These are phyloP conservation scores for Sarcoramphus papa DNA, from an alignment of 2,797 vertebrate genomes.

Conservation along the genomic window DNA sequence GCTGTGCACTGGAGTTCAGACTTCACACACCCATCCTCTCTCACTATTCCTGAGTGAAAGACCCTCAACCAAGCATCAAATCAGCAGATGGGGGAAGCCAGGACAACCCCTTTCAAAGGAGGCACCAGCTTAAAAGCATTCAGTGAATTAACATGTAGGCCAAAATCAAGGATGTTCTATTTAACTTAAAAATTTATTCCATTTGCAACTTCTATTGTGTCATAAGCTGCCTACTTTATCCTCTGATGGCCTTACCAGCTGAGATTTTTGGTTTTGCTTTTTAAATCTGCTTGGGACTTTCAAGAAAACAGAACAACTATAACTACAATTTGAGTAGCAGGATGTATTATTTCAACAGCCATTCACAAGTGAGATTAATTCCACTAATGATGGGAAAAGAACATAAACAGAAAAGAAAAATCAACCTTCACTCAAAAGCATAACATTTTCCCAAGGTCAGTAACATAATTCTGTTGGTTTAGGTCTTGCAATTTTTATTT, in stretches of 20 bases:
- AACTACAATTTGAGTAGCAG: neutral
- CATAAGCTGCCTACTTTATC: neutral
- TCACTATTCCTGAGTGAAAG: neutral
- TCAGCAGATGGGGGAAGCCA: neutral
- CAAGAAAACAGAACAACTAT: neutral
- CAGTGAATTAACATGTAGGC: accelerated
- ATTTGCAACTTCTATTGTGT: neutral
- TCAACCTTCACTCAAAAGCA: neutral
- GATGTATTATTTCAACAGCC: neutral
- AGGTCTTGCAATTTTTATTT: neutral
- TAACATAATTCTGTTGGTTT: neutral
- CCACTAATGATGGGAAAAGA: neutral
- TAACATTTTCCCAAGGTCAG: neutral
- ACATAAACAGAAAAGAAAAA: neutral
- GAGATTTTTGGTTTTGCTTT: neutral
- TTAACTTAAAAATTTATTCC: neutral
- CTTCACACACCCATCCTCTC: neutral
- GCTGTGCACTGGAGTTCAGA: neutral
- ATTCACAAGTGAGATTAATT: neutral
- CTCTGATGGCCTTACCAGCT: neutral
- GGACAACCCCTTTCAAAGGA: neutral
- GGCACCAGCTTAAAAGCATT: neutral
- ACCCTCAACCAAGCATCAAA: neutral
- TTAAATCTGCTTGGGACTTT: neutral
- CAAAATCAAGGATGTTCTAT: neutral